Base-by-base conservation (phyloP, 2,888 invertebrate species). In the Dugesia japonica region DNA sequence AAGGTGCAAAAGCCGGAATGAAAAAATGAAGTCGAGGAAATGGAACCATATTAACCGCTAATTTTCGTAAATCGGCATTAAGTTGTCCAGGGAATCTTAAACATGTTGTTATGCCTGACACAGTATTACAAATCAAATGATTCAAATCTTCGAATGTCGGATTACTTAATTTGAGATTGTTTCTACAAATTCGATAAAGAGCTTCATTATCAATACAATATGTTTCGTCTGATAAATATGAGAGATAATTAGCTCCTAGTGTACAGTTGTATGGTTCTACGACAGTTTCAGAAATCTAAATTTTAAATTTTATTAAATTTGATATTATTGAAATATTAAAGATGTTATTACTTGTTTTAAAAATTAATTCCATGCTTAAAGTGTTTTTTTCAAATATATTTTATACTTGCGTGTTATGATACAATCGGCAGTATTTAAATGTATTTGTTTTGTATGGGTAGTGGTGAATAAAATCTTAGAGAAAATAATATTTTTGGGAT, bases 81-180 rank as follows among this genome's bases (percentile, higher is more conserved):
- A 76, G 73, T 76, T 76, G 76, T n/a, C 76, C 76, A 26, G 76
- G 76, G 23, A 76, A 76, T 23, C 76, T n/a, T n/a, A 76, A 17
- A 28, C 76, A 74, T 13, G 76, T 72, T 1, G 77, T 77, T 26
- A 77, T 27, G 1, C 76, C 77, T 1, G 76, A 42, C 9, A 77
- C 28, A n/a, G 76, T 28, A 17, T 28, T 28, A 17, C 26, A 26
- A 9, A 76, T 31, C 1, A 76, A 26, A 38, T 33, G 28, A 23
- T 76, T 76, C 20, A 77, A 23, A 76, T 77, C 76, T 26, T 28
- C 26, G 17, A 77, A 38, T 27, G 31, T 31, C 13, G 76, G 38
- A 76, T 75, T 75, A 4, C 9, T 56, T 26, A 76, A 23, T 74
- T 74, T 76, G 76, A 76, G 17, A 27, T 72, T 76, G 17, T 56